Conservation (phyloP, 2,113 vertebrate genomes). For the Pseudonaja textilis region DNA sequence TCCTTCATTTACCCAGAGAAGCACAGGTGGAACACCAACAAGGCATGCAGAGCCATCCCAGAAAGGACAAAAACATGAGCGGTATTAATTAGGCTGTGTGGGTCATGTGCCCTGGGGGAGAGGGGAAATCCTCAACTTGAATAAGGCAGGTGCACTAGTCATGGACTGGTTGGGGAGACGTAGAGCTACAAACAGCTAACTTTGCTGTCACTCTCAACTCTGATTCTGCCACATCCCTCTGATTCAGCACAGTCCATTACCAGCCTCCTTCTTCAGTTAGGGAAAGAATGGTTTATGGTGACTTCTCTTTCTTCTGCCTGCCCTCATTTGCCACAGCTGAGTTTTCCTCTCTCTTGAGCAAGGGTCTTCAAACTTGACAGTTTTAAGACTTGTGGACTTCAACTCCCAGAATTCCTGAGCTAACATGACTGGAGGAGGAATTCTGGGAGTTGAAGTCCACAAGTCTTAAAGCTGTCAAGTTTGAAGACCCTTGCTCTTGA, state of each 20-base stretch:
- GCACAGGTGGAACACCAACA: not conserved
- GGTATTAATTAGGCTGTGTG: not conserved
- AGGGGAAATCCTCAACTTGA: not conserved
- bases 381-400: too few species aligned
- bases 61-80: not conserved
- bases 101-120: not conserved
- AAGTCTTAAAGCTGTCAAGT: too few species aligned
- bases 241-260: not conserved
- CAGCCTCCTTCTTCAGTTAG: not conserved
- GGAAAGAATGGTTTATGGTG: not conserved
- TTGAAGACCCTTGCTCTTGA: not conserved
- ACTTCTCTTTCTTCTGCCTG: not conserved
- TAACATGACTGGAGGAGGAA: too few species aligned
- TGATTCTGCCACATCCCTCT: not conserved
- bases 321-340: not conserved
- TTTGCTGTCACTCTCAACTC: not conserved
- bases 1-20: not conserved
- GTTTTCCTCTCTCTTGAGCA: not conserved
- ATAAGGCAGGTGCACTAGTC: not conserved
- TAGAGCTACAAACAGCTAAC: not conserved
- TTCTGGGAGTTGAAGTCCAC: too few species aligned
- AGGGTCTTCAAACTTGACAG: too few species aligned
- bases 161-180: not conserved
- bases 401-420: too few species aligned
- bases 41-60: not conserved